A percentile compares a stretch with the other conserved stretches of the same genome.
Evolutionary conservation across 1,140 invertebrate species (phyloP).

Genomic region (Danaus plexippus): DNA sequence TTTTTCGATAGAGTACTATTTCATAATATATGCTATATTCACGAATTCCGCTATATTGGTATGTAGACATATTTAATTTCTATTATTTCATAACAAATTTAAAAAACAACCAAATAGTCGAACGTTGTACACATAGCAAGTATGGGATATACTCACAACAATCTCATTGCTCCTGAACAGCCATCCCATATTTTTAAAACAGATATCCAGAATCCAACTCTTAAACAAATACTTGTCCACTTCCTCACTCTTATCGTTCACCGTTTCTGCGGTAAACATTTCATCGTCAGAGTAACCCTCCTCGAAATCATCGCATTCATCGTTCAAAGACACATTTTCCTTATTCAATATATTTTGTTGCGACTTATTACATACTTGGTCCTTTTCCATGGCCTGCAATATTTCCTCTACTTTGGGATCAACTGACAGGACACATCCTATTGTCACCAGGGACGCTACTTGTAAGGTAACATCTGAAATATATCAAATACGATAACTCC

Average conservation of each 20-base stretch:
- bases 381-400: constrained; percentile 46
- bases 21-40: no score
- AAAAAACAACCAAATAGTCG: no score
- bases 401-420: constrained; percentile 72
- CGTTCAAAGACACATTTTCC: constrained; percentile 34
- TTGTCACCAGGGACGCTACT: constrained; percentile 82
- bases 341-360: constrained; percentile 25
- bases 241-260: constrained; percentile 36
- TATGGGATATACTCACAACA: constrained; percentile 36
- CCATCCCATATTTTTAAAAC: constrained; percentile 72
- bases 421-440: constrained; percentile 80
- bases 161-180: constrained; percentile 41
- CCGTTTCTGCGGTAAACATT: constrained; percentile 39
- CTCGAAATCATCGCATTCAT: constrained; percentile 61
- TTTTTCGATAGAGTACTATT: no score
- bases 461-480: constrained; percentile 74
- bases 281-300: constrained; percentile 65
- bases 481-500: not conserved
- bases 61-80: no score
- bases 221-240: constrained; percentile 30
- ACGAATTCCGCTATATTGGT: no score
- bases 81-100: no score
- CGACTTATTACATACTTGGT: constrained; percentile 25
- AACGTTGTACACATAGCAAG: no score
- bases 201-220: constrained; percentile 72